These are phyloP conservation scores for Cheilosia impressa DNA, from an alignment of 2,888 invertebrate species.

Conservation along the genomic window DNA sequence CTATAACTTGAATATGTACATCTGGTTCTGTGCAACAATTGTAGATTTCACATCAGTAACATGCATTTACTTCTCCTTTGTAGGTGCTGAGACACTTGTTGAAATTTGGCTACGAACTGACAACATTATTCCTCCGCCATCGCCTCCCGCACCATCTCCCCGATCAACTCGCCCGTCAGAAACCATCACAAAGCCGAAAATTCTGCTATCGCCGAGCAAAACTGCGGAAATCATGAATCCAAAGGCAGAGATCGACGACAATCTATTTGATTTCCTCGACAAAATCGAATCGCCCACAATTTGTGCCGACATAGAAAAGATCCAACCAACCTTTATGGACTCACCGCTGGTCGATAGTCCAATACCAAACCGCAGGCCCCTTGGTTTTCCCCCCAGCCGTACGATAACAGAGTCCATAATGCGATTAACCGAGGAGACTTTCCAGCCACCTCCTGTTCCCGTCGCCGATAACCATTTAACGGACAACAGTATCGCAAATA, in stretches of 20 bases:
- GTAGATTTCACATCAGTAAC: neutral
- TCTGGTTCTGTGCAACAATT: no score
- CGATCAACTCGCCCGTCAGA: conserved; percentile 21
- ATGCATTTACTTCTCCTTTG: conserved; percentile 39
- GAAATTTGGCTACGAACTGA: conserved; percentile 88
- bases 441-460: neutral
- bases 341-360: conserved; percentile 62
- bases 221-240: conserved; percentile 67
- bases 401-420: conserved; percentile 63
- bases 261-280: conserved; percentile 80
- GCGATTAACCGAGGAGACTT: conserved; percentile 45
- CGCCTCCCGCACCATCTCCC: conserved; percentile 25
- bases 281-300: conserved; percentile 79
- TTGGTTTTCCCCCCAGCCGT: conserved; percentile 54
- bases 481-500: conserved; percentile 20
- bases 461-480: neutral
- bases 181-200: conserved; percentile 46
- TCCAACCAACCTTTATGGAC: conserved; percentile 82
- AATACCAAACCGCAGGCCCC: conserved; percentile 35
- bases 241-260: conserved; percentile 80
- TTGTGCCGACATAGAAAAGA: conserved; percentile 80
- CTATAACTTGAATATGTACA: no score
- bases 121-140: conserved; percentile 37
- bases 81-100: conserved; percentile 91
- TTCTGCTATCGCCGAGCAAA: conserved; percentile 76